phyloP scores from a whole-genome alignment of 2,113 vertebrate species.

The Poeciliopsis prolifica region DNA sequence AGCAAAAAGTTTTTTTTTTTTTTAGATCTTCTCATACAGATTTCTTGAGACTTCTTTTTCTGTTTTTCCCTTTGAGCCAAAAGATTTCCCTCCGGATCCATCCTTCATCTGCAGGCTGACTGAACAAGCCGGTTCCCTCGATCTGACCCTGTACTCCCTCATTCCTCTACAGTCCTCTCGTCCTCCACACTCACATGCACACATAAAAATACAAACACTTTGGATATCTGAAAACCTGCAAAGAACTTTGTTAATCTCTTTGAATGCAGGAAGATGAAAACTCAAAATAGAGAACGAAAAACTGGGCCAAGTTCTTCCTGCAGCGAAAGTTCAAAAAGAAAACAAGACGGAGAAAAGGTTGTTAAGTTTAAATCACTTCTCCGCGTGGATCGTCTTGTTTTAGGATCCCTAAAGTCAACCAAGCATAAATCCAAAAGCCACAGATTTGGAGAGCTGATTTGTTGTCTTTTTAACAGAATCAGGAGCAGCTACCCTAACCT shows the following conservation, averaged over 20 bases:
- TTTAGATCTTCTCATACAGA: slow-evolving; percentile 18
- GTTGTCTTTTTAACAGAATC: slow-evolving; percentile 44
- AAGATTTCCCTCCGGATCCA: slow-evolving; percentile 64
- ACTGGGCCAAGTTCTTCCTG: slow-evolving; percentile 25
- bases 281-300: slow-evolving; percentile 41
- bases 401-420: slow-evolving; percentile 53
- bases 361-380: slow-evolving; percentile 47
- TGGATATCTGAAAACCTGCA: slow-evolving; percentile 69
- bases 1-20: slow-evolving; percentile 34
- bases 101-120: slow-evolving; percentile 65
- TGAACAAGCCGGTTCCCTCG: slow-evolving; percentile 68
- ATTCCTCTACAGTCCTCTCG: slow-evolving; percentile 65
- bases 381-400: slow-evolving; percentile 44
- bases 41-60: slow-evolving; percentile 37
- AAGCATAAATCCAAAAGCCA: slow-evolving; percentile 37
- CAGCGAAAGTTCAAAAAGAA: background rate
- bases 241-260: slow-evolving; percentile 61
- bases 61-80: slow-evolving; percentile 41
- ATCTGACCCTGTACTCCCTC: slow-evolving; percentile 71
- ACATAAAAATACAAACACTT: slow-evolving; percentile 22
- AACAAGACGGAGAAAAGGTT: background rate
- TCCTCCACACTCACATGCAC: slow-evolving; percentile 25
- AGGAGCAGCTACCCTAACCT: slow-evolving; percentile 2
- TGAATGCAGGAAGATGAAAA: slow-evolving; percentile 45
- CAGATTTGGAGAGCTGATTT: slow-evolving; percentile 27